Evolutionary conservation across 2,797 vertebrate species (phyloP), one percentile per base, ranked within the genome.

Genomic region (Takifugu ocellatus): DNA sequence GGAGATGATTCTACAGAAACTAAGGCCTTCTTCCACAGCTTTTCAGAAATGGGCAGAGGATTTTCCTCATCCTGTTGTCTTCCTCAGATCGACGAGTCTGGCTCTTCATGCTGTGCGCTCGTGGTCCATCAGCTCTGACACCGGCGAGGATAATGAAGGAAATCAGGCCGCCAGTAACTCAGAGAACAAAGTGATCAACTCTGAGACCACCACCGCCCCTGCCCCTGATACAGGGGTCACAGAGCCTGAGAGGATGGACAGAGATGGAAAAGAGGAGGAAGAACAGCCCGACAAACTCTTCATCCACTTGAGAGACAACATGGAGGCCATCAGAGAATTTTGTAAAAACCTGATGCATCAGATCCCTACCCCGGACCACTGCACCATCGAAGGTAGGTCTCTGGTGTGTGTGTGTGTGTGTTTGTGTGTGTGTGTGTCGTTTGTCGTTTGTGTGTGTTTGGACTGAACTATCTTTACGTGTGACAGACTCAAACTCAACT

Each of bases 351-450:
- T 94, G 67, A 66, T 88, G 47, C 93, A 85, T 83, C 93, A 84
- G 82, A 93, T 98, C 68, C 95, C 96, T 9, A 48, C 92, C 42
- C 96, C 96, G 0, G 92, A 98, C 10, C 93, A 95, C 51, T 98
- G 95, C 70, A 72, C 91, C 51, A 92, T 98, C 47, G 94, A 98
- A 95, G 95, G 96, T 98, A 7, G 10, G 2, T 33, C 31, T 33
- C 31, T 33, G 31, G 2, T 11, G 1, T 2, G 2, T 55, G 25
- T 69, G 12, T 72, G 15, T 56, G 6, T 62, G 27, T 14, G 12
- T 39, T 12, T 39, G 36, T 39, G 36, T 39, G 33, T 33, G 33
- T 61, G 54, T 8, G 6, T 0, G 21, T 48, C 12, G 50, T 33
- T 53, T 63, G 52, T 7, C 2, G 25, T 11, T 1, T 2, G 2